Conservation (phyloP, 2,888 invertebrate genomes). For the Polydrusus tereticollis region DNA sequence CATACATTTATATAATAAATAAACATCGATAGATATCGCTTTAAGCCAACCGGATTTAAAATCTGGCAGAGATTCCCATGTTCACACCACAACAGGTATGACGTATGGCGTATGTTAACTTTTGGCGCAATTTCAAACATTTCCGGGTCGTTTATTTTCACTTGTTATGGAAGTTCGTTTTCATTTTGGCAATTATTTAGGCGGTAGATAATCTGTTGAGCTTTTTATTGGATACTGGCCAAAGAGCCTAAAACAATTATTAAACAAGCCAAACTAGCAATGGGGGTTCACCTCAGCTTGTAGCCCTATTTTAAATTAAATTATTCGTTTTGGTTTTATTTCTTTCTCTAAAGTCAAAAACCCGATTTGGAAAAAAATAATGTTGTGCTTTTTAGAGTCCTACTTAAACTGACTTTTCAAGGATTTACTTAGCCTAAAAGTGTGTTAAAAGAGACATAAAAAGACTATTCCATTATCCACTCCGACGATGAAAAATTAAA, state of each 20-base stretch:
- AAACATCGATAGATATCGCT: conserved; percentile 4
- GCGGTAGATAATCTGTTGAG: not conserved
- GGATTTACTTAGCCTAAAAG: not conserved
- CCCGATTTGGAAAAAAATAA: too few relatives aligned
- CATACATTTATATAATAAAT: not conserved
- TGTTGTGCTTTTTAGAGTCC: not conserved
- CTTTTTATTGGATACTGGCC: too few relatives aligned
- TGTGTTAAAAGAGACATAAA: not conserved
- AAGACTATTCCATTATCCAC: not conserved
- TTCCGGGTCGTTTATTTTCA: not conserved
- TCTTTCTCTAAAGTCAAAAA: too few relatives aligned
- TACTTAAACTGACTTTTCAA: not conserved
- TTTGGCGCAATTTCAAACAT: not conserved
- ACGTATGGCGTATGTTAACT: not conserved
- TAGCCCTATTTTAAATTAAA: too few relatives aligned
- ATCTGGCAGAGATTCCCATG: not conserved
- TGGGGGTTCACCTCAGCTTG: too few relatives aligned
- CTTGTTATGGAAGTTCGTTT: not conserved
- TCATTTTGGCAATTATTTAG: too few relatives aligned
- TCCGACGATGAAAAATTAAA: not conserved
- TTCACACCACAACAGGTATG: conserved; percentile 7
- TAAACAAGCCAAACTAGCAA: too few relatives aligned
- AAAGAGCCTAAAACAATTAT: too few relatives aligned
- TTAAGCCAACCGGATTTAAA: conserved; percentile 18
- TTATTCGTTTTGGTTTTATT: too few relatives aligned